phyloP scores from a whole-genome alignment of 2,797 vertebrate genomes.

The Falco peregrinus region DNA sequence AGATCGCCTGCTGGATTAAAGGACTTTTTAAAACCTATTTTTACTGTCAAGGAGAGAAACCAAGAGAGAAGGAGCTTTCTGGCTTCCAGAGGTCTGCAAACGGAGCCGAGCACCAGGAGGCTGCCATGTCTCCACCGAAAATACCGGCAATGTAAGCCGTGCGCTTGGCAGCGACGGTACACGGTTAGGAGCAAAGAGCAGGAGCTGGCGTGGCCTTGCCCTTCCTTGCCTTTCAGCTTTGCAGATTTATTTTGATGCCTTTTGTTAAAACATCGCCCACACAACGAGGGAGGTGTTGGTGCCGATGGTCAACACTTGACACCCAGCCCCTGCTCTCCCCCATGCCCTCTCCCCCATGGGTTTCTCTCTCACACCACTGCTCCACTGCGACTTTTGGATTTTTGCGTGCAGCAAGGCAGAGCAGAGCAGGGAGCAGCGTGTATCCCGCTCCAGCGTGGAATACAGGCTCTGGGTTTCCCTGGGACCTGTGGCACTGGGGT shows the following conservation, averaged over 20 bases:
- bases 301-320: accelerated
- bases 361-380: background rate
- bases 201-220: background rate
- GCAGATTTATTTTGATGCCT: background rate
- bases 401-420: background rate
- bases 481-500: background rate
- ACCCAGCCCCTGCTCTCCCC: background rate
- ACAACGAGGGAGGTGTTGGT: too few relatives aligned
- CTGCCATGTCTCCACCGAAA: background rate
- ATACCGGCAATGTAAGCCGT: background rate
- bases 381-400: background rate
- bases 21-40: background rate
- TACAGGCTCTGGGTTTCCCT: background rate
- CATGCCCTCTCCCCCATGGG: background rate
- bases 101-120: background rate
- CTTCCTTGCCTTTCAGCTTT: background rate
- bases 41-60: background rate
- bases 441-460: background rate
- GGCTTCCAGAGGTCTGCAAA: background rate
- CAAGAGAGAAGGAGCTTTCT: background rate
- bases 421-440: background rate
- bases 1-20: background rate
- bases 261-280: too few relatives aligned
- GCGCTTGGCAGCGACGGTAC: background rate
- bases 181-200: background rate